These are phyloP conservation scores for Periophthalmodon schlosseri DNA, from an alignment of 2,113 vertebrate genomes.

Conservation along the genomic window DNA sequence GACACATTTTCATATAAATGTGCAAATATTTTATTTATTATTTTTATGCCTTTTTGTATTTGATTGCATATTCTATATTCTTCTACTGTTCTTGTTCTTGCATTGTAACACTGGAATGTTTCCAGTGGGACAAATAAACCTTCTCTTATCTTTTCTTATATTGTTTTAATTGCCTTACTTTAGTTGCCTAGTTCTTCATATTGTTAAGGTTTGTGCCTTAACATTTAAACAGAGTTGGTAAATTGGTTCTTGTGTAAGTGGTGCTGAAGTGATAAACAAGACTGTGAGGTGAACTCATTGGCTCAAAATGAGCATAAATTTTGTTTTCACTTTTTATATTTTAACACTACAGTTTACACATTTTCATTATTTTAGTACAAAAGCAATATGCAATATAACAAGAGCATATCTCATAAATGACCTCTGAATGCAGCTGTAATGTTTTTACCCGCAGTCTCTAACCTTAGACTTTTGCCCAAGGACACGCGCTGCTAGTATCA, in stretches of 20 bases:
- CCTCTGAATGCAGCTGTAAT: not conserved
- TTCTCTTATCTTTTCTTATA: too few relatives aligned
- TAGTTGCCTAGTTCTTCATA: too few relatives aligned
- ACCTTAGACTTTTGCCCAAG: slow-evolving; percentile 56
- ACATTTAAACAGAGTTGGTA: too few relatives aligned
- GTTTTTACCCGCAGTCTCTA: slow-evolving; percentile 27
- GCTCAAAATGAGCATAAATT: not conserved
- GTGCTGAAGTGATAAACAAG: not conserved
- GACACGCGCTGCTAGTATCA: slow-evolving; percentile 58
- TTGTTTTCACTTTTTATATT: not conserved
- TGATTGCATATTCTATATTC: too few relatives aligned
- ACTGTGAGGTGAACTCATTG: not conserved
- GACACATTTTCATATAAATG: not conserved
- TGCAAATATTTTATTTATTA: not conserved
- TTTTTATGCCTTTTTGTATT: not conserved
- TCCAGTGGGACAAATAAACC: too few relatives aligned
- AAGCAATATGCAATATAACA: not conserved
- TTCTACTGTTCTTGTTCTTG: too few relatives aligned
- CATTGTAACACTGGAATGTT: too few relatives aligned
- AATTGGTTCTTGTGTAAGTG: not conserved
- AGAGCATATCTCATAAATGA: not conserved
- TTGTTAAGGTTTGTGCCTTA: too few relatives aligned
- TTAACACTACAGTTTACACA: not conserved
- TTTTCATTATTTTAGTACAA: not conserved
- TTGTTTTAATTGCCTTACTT: too few relatives aligned